Evolutionary conservation across 2,888 invertebrate genomes (phyloP).

Genomic region (Loripinus fragilis): DNA sequence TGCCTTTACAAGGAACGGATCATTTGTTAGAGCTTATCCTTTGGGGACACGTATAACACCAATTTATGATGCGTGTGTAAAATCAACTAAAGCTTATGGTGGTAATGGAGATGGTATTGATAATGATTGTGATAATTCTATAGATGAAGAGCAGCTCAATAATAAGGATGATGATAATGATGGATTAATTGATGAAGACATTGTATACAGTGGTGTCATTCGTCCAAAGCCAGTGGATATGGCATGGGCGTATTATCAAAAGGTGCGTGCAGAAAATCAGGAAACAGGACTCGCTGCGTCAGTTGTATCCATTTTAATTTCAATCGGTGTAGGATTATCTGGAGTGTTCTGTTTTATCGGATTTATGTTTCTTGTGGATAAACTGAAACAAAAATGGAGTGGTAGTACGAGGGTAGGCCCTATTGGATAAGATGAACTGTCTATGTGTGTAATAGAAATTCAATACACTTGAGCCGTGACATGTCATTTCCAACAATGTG

Average conservation of each 20-base stretch:
- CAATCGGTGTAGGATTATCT: slow-evolving; percentile 48
- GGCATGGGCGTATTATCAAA: slow-evolving; percentile 45
- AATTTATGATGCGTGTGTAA: slow-evolving; percentile 64
- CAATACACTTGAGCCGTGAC: no score
- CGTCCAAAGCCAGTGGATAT: slow-evolving; percentile 7
- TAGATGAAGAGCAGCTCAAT: slow-evolving; percentile 65
- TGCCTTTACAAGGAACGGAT: slow-evolving; percentile 33
- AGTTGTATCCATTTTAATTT: slow-evolving; percentile 50
- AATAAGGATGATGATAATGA: slow-evolving; percentile 62
- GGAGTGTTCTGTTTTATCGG: slow-evolving; percentile 50
- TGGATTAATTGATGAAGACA: slow-evolving; percentile 64
- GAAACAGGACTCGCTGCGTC: slow-evolving; percentile 47
- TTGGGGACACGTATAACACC: slow-evolving; percentile 64
- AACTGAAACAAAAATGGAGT: slow-evolving; percentile 27
- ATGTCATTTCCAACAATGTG: no score
- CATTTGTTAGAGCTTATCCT: slow-evolving; percentile 59
- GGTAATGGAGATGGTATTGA: slow-evolving; percentile 68
- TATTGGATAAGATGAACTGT: neutral
- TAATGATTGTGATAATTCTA: slow-evolving; percentile 70
- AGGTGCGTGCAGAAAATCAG: slow-evolving; percentile 25
- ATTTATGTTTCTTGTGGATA: slow-evolving; percentile 53
- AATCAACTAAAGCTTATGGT: slow-evolving; percentile 39
- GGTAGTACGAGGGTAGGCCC: slow-evolving; percentile 34
- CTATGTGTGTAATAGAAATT: no score
- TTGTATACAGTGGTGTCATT: slow-evolving; percentile 31